Conservation (phyloP, 2,888 invertebrate genomes). For the Ochropacha duplaris region DNA sequence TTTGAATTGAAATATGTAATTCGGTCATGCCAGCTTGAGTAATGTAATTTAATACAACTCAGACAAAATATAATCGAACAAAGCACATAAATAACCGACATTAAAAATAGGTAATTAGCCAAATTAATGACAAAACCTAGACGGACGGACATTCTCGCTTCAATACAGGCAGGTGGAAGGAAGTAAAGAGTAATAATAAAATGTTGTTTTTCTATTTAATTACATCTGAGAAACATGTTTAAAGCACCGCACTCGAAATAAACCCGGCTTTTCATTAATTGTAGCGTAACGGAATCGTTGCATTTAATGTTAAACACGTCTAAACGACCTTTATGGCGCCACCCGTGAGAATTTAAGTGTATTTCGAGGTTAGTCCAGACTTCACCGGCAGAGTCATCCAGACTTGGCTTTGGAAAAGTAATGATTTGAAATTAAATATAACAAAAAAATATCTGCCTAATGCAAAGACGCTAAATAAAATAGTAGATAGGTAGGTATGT, state of each 20-base stretch:
- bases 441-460: too few species aligned
- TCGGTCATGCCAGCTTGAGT: slow-evolving; percentile 7
- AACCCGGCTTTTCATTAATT: slow-evolving; percentile 2
- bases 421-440: too few species aligned
- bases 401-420: background rate
- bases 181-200: background rate
- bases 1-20: background rate
- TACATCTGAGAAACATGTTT: background rate
- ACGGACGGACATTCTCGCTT: slow-evolving; percentile 1
- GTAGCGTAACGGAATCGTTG: slow-evolving; percentile 1
- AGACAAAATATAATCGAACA: slow-evolving; percentile 32
- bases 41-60: slow-evolving; percentile 11
- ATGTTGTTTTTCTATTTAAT: background rate
- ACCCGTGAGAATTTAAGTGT: slow-evolving; percentile 1
- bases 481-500: too few species aligned
- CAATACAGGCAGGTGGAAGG: background rate
- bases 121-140: background rate
- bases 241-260: background rate
- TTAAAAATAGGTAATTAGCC: slow-evolving; percentile 28
- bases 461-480: too few species aligned
- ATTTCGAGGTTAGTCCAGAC: background rate
- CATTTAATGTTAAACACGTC: slow-evolving; percentile 3
- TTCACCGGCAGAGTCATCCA: background rate
- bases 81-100: slow-evolving; percentile 36
- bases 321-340: slow-evolving; percentile 4